These are phyloP conservation scores for Drosophila erecta DNA, from an alignment of 1,140 invertebrate species.

Conservation along the genomic window DNA sequence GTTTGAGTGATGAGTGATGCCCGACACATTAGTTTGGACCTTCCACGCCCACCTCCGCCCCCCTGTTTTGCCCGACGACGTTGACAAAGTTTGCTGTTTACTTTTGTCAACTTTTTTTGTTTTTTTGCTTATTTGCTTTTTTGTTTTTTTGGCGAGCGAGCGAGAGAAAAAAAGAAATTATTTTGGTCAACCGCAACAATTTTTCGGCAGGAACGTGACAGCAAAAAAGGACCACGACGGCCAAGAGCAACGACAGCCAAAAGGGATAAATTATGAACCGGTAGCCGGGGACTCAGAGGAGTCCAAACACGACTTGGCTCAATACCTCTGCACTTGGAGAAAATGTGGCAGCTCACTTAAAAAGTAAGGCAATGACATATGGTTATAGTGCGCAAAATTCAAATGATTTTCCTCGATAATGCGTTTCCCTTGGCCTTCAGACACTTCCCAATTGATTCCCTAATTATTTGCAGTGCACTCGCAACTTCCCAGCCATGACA, in stretches of 20 bases:
- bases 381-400: no score
- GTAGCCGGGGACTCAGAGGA: conserved; percentile 12
- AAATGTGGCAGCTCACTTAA: no score
- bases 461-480: conserved; percentile 14
- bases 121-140: no score
- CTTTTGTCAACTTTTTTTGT: conserved; percentile 28
- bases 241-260: conserved; percentile 3
- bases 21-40: conserved; percentile 55
- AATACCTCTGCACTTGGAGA: conserved; percentile 6
- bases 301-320: conserved; percentile 18
- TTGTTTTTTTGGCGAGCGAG: no score
- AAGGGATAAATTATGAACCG: conserved; percentile 59
- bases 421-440: no score
- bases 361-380: no score
- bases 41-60: conserved; percentile 5
- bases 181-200: conserved; percentile 77
- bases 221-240: conserved; percentile 19
- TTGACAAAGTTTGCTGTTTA: conserved; percentile 64
- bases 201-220: conserved; percentile 59
- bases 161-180: conserved; percentile 52
- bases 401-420: no score
- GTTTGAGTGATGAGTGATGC: conserved; percentile 57
- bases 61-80: conserved; percentile 10
- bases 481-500: conserved; percentile 37
- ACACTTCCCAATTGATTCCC: no score